Conservation (phyloP, 1,140 invertebrate species). For the Panonychus citri region DNA sequence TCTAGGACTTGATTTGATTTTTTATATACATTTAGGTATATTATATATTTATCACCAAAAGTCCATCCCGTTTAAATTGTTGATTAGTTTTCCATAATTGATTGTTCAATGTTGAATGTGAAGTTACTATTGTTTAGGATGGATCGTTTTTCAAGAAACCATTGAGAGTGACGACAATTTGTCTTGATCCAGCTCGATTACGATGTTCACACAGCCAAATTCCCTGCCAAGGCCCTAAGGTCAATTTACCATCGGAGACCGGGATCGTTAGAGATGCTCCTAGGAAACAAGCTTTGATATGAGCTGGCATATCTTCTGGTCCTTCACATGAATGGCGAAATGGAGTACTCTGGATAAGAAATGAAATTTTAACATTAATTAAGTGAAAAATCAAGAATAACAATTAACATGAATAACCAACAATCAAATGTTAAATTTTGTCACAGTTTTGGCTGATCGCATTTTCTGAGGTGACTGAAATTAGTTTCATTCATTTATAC, state of each 20-base stretch:
- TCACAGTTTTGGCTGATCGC: no score
- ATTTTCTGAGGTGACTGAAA: no score
- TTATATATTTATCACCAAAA: no score
- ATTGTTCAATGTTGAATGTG: no score
- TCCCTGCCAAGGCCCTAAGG: conserved; percentile 87
- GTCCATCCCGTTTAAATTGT: no score
- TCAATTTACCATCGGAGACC: conserved; percentile 79
- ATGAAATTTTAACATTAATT: conserved; percentile 9
- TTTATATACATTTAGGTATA: no score
- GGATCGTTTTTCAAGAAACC: conserved; percentile 25
- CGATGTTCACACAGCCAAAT: conserved; percentile 94
- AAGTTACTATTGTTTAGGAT: no score
- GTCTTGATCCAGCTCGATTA: conserved; percentile 69
- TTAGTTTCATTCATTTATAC: no score
- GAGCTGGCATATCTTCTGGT: conserved; percentile 93
- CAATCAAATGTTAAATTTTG: no score
- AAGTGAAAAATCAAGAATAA: neutral
- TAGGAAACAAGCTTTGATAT: conserved; percentile 86
- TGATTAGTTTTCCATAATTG: no score
- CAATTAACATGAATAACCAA: no score
- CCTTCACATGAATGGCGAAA: conserved; percentile 92
- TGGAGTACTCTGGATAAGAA: conserved; percentile 22
- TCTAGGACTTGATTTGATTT: no score
- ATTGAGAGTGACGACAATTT: conserved; percentile 69
- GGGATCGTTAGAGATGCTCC: conserved; percentile 84